A percentile compares a stretch with the other conserved stretches of the same genome.
Evolutionary conservation across 2,888 invertebrate species (phyloP).

Genomic region (Cephus runcator): DNA sequence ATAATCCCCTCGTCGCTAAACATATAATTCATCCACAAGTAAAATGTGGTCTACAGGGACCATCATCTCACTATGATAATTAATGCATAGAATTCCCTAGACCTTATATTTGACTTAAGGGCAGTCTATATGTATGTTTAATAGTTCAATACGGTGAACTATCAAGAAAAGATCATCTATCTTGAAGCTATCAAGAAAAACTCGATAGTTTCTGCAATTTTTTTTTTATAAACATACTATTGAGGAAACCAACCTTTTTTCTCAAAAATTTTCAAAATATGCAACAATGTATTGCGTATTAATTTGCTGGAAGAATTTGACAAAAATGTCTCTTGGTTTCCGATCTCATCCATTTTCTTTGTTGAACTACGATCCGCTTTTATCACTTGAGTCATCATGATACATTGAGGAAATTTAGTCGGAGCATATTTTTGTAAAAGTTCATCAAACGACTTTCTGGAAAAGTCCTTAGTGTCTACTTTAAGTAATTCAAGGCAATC

Average conservation of each 20-base stretch:
- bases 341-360: conserved; percentile 41
- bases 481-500: conserved; percentile 40
- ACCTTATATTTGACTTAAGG: too few relatives aligned
- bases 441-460: conserved; percentile 40
- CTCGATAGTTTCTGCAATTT: too few relatives aligned
- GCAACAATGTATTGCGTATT: conserved; percentile 49
- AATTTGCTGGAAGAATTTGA: conserved; percentile 42
- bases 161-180: too few relatives aligned
- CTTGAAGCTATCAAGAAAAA: too few relatives aligned
- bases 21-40: too few relatives aligned
- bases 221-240: too few relatives aligned
- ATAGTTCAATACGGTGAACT: too few relatives aligned
- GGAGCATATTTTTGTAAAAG: conserved; percentile 49
- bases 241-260: conserved; percentile 50
- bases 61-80: too few relatives aligned
- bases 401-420: conserved; percentile 50
- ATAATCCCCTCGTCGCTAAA: too few relatives aligned
- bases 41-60: not conserved
- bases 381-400: conserved; percentile 62
- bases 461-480: conserved; percentile 35
- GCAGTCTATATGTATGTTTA: too few relatives aligned
- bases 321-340: conserved; percentile 44
- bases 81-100: too few relatives aligned
- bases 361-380: conserved; percentile 47
- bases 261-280: conserved; percentile 45